Base-by-base conservation (phyloP, 64 coral and sea anemone species). In the Pachyseris speciosa region DNA sequence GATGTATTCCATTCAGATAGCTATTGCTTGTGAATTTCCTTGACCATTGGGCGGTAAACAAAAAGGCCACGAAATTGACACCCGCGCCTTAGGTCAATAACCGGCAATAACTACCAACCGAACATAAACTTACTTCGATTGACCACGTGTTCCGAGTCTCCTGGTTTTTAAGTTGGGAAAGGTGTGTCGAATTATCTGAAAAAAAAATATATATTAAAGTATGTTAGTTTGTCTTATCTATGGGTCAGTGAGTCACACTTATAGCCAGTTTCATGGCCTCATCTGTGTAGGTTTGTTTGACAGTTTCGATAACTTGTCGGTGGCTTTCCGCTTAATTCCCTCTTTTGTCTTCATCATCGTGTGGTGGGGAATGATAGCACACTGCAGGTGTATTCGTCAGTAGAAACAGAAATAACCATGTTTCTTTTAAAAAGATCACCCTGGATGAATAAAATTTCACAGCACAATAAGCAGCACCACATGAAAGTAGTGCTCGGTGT, bases 131-230 rank as follows among this genome's bases (percentile, higher is more conserved):
- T 86, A 99, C 97, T 99, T 99, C 9, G 97, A 99, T 22, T 99
- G 97, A 1, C 97, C 97, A 87, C 97, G 78, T 55, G 97, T 99
- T 32, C 97, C 97, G 31, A 99, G 90, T 6, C 97, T 74, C 75
- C 97, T 86, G 17, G 97, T 99, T 87, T 99, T 99, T 17, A 99
- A 87, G 71, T 99, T 95, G 34, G 97, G 97, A 84, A 99, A 99
- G 12, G 94, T 99, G 57, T 99, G 94, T 29, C 97, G 86, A 87
- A 99, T 99, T 40, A 99, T 99, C 97, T 99, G 68, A 64, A 67
- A 71, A 7, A 67, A 4, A 17, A 49, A 34, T 43, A 65, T 36
- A 53, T 41, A 36, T 53, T 22, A 32, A 37, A 25, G 43, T 83
- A 72, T 0, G 4, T 39, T 68, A 71, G 34, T 70, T 22, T 70